Conservation (phyloP, 2,113 vertebrate genomes). For the Gymnogyps californianus region DNA sequence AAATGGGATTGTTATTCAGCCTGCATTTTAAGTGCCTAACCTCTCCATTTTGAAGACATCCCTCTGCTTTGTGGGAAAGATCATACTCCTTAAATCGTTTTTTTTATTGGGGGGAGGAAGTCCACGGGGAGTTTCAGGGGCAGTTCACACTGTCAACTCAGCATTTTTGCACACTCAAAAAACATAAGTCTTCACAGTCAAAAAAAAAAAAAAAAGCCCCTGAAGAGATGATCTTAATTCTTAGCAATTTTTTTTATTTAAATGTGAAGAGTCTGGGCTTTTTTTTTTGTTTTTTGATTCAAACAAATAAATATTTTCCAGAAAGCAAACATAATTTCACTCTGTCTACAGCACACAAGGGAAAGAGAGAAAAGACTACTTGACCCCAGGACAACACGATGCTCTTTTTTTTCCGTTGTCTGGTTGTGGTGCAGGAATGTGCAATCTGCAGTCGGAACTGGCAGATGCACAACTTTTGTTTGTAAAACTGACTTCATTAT, state of each 20-base stretch:
- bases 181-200: neutral
- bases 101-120: neutral
- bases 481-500: conserved; percentile 52
- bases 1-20: neutral
- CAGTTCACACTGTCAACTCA: conserved; percentile 26
- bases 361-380: conserved; percentile 19
- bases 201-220: neutral
- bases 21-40: conserved; percentile 9
- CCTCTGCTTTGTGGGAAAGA: conserved; percentile 40
- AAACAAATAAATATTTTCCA: conserved; percentile 21
- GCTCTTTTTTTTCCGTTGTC: neutral
- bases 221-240: neutral
- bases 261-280: neutral
- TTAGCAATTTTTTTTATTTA: neutral
- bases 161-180: conserved; percentile 14
- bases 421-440: conserved; percentile 40
- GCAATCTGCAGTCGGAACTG: conserved; percentile 17
- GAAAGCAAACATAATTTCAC: neutral
- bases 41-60: neutral
- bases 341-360: neutral
- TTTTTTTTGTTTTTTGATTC: neutral
- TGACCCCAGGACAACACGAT: neutral
- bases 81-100: neutral
- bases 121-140: neutral
- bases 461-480: conserved; percentile 46